Conservation (phyloP, 2,888 invertebrate genomes). For the Cepaea hortensis region DNA sequence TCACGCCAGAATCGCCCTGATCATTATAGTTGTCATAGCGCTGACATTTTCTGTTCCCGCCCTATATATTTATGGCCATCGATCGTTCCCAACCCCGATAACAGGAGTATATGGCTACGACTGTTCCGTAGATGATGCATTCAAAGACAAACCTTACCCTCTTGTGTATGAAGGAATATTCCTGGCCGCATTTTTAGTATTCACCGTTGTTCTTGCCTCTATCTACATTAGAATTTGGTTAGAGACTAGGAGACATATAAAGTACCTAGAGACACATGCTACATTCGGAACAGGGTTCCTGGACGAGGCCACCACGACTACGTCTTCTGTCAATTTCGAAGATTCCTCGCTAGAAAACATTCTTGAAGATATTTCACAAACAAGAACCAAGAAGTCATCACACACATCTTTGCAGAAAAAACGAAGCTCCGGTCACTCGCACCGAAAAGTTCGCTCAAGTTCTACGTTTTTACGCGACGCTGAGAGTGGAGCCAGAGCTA, state of each 20-base stretch:
- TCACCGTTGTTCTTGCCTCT: slow-evolving; percentile 3
- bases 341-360: slow-evolving; percentile 20
- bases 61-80: slow-evolving; percentile 49
- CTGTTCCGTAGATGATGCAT: slow-evolving; percentile 52
- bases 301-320: background rate
- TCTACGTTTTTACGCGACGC: background rate
- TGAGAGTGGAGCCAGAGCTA: background rate
- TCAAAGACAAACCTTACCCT: slow-evolving; percentile 44
- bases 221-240: slow-evolving; percentile 48
- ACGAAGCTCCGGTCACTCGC: background rate
- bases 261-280: slow-evolving; percentile 36
- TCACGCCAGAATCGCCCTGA: slow-evolving; percentile 53
- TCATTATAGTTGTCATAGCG: slow-evolving; percentile 35
- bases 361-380: background rate
- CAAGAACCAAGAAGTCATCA: background rate
- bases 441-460: background rate
- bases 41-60: slow-evolving; percentile 47
- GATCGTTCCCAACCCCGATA: slow-evolving; percentile 43
- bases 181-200: slow-evolving; percentile 32
- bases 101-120: slow-evolving; percentile 47
- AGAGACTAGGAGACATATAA: slow-evolving; percentile 47
- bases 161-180: slow-evolving; percentile 51
- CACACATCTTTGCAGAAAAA: background rate
- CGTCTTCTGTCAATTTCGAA: slow-evolving; percentile 14
- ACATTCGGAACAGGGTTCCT: slow-evolving; percentile 1